Evolutionary conservation across 1,140 invertebrate species (phyloP), one percentile per base, ranked within the genome.

Genomic region (Caenorhabditis remanei): DNA sequence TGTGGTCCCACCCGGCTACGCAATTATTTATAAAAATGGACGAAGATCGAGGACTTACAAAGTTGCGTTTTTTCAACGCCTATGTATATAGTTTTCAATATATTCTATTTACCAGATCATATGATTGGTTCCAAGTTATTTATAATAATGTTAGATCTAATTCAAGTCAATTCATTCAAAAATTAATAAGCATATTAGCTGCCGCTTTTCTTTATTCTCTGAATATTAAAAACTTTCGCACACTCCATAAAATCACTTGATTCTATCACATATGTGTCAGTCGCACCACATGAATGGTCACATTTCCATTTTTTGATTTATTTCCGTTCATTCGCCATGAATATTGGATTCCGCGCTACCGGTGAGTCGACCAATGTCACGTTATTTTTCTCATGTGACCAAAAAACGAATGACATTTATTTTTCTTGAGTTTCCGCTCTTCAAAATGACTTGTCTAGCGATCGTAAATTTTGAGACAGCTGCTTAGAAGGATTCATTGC

Each of bases 321-420:
- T 50, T 79, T 48, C 21, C 71, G 46, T 50, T 50, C 41, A 9
- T 48, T 50, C 46, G 3, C 43, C 24, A 79, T 48, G 46, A 79
- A 79, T 79, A 79, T 50, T 79, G 43, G 21, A 79, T 79, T n/a
- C 43, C 11, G 43, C 5, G 13, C 21, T 71, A 46, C 65, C 24
- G 40, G 65, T 71, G 46, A 79, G 43, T 79, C 46, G 19, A 9
- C 46, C n/a, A 13, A 50, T 14, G 21, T 79, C 71, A 79, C 46
- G 71, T 79, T 79, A 79, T 50, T 11, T 46, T 41, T 63, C 40
- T 79, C 71, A 79, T 50, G 53, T 79, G 71, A 79, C 40, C 21
- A 24, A 53, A 79, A 79, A 24, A 50, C n/a, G 40, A 65, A 16
- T 46, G 65, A 71, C 65, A 8, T 8, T 71, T 11, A 46, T 71